Percentiles rank a stretch among this genome's conserved stretches.
Conservation (phyloP, 1,140 invertebrate genomes). For the Aricia agestis region DNA sequence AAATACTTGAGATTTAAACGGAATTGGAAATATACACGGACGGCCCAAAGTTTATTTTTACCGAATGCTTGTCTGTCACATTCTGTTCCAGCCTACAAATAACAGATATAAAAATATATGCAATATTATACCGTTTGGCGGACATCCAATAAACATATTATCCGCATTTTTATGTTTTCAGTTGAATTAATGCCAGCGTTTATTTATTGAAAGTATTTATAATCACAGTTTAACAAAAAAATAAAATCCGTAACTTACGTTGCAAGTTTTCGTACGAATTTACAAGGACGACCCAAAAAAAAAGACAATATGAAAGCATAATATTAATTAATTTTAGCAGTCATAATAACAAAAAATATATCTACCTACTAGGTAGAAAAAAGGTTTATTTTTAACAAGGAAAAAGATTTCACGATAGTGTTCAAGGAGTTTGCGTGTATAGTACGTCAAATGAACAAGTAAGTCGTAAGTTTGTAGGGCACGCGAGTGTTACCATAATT, state of each 20-base stretch:
- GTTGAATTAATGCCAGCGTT: not conserved
- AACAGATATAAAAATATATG: not conserved
- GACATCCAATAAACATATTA: not conserved
- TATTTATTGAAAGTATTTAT: not conserved
- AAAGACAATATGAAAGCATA: too few species aligned
- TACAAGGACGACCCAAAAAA: too few species aligned
- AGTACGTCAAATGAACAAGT: not conserved
- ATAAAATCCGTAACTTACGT: too few species aligned
- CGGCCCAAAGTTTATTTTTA: not conserved
- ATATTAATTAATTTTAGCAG: not conserved
- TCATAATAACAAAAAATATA: not conserved
- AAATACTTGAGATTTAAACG: not conserved
- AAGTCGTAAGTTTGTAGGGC: not conserved
- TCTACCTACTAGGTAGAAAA: not conserved
- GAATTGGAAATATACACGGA: not conserved
- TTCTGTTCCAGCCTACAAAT: not conserved
- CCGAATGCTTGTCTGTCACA: slow-evolving; percentile 1
- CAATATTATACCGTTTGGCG: not conserved
- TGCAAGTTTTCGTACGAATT: too few species aligned
- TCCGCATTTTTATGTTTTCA: slow-evolving; percentile 8
- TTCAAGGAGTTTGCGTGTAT: not conserved
- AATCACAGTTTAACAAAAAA: not conserved
- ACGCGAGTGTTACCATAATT: not conserved
- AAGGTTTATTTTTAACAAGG: not conserved
- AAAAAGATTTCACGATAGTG: not conserved